These are phyloP conservation scores for Nomia melanderi DNA, from an alignment of 1,140 invertebrate genomes.

Conservation along the genomic window DNA sequence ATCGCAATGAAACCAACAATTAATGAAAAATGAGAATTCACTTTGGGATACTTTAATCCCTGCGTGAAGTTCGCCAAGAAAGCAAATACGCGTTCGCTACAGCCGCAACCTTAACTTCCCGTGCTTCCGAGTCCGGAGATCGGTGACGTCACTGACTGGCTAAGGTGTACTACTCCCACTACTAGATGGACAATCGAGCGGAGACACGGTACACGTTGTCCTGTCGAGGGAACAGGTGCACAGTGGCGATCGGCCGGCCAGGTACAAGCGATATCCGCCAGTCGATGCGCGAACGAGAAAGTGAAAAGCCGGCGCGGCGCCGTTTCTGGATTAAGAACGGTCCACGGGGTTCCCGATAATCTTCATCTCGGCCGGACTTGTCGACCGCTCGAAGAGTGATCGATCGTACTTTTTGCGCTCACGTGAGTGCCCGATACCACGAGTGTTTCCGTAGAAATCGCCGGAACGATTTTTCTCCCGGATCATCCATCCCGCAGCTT, in stretches of 20 bases:
- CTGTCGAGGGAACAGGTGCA: constrained; percentile 60
- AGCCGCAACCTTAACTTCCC: neutral
- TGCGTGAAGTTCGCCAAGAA: too few species aligned
- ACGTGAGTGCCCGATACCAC: neutral
- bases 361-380: neutral
- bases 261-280: constrained; percentile 58
- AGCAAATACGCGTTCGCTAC: neutral
- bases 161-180: constrained; percentile 60
- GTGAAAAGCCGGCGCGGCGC: constrained; percentile 53
- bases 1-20: neutral
- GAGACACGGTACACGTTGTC: constrained; percentile 35
- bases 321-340: neutral
- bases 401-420: neutral
- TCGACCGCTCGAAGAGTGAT: neutral
- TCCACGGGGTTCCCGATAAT: neutral
- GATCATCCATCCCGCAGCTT: neutral
- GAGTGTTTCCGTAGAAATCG: neutral
- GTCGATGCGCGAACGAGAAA: constrained; percentile 66
- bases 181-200: constrained; percentile 31
- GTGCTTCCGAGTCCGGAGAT: constrained; percentile 10
- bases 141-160: constrained; percentile 48
- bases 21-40: neutral
- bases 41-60: too few species aligned
- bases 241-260: constrained; percentile 58
- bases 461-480: neutral